Percentiles rank a stretch among this genome's conserved stretches.
Evolutionary conservation across 2,113 vertebrate genomes (phyloP).

Genomic region (Nestor notabilis): DNA sequence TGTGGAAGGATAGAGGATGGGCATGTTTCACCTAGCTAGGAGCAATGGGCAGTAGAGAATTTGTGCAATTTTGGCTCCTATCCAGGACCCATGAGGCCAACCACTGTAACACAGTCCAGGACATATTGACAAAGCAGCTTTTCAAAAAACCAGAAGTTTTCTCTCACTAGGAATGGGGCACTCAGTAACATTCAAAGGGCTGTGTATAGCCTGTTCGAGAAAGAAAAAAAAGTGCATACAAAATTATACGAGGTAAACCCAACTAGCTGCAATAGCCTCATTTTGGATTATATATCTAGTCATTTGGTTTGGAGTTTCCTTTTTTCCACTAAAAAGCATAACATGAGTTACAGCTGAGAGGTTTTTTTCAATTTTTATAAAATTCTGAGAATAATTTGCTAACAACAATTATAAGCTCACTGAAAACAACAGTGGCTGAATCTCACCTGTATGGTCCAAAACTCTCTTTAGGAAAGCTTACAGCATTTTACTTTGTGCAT

Average conservation of each 20-base stretch:
- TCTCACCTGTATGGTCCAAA: neutral
- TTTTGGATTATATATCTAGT: neutral
- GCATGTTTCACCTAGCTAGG: neutral
- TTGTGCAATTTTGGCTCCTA: neutral
- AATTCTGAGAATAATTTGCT: neutral
- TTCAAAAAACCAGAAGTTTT: neutral
- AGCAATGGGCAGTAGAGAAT: neutral
- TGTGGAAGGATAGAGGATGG: neutral
- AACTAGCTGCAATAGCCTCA: neutral
- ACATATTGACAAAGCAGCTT: neutral
- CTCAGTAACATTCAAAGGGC: neutral
- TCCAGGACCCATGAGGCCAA: neutral
- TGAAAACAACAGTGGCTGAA: neutral
- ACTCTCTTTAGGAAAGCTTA: neutral
- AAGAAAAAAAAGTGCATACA: neutral
- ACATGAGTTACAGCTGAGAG: neutral
- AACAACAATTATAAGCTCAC: neutral
- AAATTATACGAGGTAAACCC: neutral
- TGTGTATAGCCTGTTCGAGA: neutral
- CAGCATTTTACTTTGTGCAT: neutral
- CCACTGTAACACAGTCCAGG: rapidly evolving
- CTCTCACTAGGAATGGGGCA: rapidly evolving
- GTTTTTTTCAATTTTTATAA: neutral
- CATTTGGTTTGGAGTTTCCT: rapidly evolving
- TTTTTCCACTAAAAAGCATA: neutral